These are phyloP conservation scores for Steinernema carpocapsae DNA, from an alignment of 2,888 invertebrate species.

Conservation along the genomic window DNA sequence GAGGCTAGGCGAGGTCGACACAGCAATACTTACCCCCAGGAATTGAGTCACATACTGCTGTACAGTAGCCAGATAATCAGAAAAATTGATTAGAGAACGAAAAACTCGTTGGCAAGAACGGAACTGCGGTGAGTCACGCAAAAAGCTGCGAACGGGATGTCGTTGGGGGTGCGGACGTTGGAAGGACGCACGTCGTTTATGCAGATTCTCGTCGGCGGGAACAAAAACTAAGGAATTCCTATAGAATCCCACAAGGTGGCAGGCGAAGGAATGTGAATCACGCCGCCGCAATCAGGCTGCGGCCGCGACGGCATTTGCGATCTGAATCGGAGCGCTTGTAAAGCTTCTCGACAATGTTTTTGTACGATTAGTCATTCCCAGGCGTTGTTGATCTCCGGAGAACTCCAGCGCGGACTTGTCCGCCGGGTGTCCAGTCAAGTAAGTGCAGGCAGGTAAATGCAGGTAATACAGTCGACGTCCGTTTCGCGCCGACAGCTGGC, in stretches of 20 bases:
- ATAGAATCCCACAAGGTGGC: not conserved
- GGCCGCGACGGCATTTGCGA: not conserved
- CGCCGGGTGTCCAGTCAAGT: not conserved
- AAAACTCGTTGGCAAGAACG: too few relatives aligned
- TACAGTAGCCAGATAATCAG: too few relatives aligned
- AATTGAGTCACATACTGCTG: too few relatives aligned
- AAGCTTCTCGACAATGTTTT: too few relatives aligned
- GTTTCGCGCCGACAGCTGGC: constrained; percentile 2
- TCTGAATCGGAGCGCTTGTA: not conserved
- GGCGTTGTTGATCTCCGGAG: not conserved
- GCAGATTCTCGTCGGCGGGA: not conserved
- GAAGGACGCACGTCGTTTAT: not conserved
- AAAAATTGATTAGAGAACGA: too few relatives aligned
- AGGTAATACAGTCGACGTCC: constrained; percentile 21
- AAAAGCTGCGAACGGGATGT: not conserved
- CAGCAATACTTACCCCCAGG: too few relatives aligned
- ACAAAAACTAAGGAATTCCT: not conserved
- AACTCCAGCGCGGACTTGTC: not conserved
- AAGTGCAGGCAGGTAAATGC: not conserved
- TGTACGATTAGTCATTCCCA: not conserved
- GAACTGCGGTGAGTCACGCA: not conserved
- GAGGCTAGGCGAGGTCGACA: too few relatives aligned
- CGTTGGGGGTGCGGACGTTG: not conserved
- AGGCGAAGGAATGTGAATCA: not conserved
- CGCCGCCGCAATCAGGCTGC: not conserved